phyloP scores from a whole-genome alignment of 2,797 vertebrate genomes.

The Rallus crepitans region DNA sequence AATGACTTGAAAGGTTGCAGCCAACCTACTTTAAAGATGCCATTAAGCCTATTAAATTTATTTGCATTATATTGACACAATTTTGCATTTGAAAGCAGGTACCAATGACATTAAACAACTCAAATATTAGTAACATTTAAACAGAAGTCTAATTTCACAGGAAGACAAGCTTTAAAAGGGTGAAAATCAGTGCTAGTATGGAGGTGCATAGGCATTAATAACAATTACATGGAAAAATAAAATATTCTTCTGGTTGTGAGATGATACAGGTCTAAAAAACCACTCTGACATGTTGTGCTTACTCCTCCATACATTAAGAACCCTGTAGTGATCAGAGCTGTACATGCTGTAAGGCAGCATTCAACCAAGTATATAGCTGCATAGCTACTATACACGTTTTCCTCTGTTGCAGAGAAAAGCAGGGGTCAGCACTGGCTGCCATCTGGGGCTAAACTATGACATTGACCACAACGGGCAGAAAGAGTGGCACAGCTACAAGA shows the following conservation, averaged over 20 bases:
- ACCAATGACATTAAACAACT: not conserved
- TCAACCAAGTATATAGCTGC: not conserved
- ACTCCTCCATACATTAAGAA: not conserved
- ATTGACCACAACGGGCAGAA: not conserved
- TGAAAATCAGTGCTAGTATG: not conserved
- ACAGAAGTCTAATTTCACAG: conserved; percentile 20
- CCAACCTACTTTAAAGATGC: not conserved
- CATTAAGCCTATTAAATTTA: conserved; percentile 38
- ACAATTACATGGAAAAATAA: not conserved
- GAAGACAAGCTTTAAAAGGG: not conserved
- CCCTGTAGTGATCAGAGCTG: not conserved
- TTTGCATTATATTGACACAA: conserved; percentile 9
- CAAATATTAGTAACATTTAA: not conserved
- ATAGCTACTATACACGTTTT: not conserved
- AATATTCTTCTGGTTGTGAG: not conserved
- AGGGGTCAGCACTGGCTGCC: not conserved
- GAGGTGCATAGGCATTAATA: not conserved
- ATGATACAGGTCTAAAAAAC: not conserved
- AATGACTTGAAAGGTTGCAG: conserved; percentile 17
- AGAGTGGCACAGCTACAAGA: not conserved
- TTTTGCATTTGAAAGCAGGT: conserved; percentile 39
- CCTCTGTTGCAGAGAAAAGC: not conserved
- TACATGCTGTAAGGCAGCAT: not conserved
- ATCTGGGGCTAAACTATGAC: too few relatives aligned
- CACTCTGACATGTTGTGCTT: not conserved